Conservation (phyloP, 2,113 vertebrate species). For the Ahaetulla prasina region DNA sequence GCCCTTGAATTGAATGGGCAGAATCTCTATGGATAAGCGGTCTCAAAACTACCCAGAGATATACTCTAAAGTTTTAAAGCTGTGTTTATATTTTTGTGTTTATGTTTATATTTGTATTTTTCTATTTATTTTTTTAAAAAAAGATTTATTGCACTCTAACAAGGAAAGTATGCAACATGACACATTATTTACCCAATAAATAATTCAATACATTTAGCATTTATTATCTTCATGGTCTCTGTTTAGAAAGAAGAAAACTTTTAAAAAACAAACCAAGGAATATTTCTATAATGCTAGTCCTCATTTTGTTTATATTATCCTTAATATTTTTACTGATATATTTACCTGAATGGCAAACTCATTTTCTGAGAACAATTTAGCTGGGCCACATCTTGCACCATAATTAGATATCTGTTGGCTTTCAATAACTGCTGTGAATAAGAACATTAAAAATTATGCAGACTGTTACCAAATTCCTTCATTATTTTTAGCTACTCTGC, state of each 20-base stretch:
- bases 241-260: neutral
- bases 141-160: neutral
- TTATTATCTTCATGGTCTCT: neutral
- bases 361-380: constrained; percentile 69
- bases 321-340: neutral
- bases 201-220: neutral
- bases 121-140: neutral
- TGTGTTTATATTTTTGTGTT: neutral
- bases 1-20: neutral
- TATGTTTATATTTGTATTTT: neutral
- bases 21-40: neutral
- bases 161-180: neutral
- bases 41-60: neutral
- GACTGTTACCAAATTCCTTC: neutral
- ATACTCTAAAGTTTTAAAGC: neutral
- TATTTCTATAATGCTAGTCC: neutral
- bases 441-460: constrained; percentile 18
- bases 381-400: constrained; percentile 72
- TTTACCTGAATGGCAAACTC: constrained; percentile 74
- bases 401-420: constrained; percentile 77
- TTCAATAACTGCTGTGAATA: constrained; percentile 71
- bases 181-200: neutral
- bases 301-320: neutral
- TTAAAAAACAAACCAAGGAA: neutral
- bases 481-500: neutral